Percentiles rank a stretch among this genome's conserved stretches.
phyloP scores from a whole-genome alignment of 2,888 invertebrate genomes.

The Amitus sp. region DNA sequence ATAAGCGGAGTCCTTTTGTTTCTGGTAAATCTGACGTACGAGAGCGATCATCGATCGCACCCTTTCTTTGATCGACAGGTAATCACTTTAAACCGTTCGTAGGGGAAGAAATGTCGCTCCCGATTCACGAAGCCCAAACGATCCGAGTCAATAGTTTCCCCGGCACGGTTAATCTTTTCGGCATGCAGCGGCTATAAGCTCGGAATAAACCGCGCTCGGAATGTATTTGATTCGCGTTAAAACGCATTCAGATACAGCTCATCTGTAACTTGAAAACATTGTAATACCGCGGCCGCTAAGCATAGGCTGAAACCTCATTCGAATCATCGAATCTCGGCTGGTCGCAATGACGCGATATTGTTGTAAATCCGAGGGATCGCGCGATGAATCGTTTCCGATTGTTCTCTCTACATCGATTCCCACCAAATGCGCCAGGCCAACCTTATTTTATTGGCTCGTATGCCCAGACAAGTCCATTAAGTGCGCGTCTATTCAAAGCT shows the following conservation, averaged over 20 bases:
- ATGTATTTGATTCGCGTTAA: slow-evolving; percentile 62
- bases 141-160: slow-evolving; percentile 55
- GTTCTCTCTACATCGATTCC: slow-evolving; percentile 1
- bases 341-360: too few relatives aligned
- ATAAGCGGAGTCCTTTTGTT: slow-evolving; percentile 52
- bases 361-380: neutral
- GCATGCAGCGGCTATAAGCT: slow-evolving; percentile 62
- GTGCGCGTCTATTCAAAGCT: slow-evolving; percentile 14
- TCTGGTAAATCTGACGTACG: slow-evolving; percentile 57
- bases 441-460: slow-evolving; percentile 21
- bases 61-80: slow-evolving; percentile 65
- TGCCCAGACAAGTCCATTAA: slow-evolving; percentile 21
- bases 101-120: slow-evolving; percentile 48
- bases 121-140: slow-evolving; percentile 46
- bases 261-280: slow-evolving; percentile 36
- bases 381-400: neutral
- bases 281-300: slow-evolving; percentile 32
- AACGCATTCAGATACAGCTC: slow-evolving; percentile 56
- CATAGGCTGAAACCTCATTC: too few relatives aligned
- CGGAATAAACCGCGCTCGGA: slow-evolving; percentile 51
- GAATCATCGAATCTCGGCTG: neutral
- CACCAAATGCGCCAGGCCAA: neutral
- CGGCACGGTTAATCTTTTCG: slow-evolving; percentile 58
- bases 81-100: slow-evolving; percentile 62
- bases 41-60: slow-evolving; percentile 60